A percentile compares a stretch with the other conserved stretches of the same genome.
These are phyloP conservation scores for Drosophila nigromelanica DNA, from an alignment of 1,140 invertebrate genomes.

Conservation along the genomic window DNA sequence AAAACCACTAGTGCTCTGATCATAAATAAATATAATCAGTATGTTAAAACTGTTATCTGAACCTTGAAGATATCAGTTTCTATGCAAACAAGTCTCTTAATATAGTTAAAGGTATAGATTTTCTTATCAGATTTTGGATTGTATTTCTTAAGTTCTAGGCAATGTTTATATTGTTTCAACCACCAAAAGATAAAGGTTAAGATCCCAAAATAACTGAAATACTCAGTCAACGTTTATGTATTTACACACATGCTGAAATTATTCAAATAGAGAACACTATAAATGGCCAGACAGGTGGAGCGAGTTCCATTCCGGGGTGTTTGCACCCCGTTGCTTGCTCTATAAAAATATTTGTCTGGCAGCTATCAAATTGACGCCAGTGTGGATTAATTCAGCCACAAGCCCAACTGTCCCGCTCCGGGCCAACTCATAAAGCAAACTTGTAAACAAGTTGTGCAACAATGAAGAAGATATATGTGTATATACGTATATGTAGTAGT, in stretches of 20 bases:
- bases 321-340: not conserved
- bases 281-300: conserved; percentile 1
- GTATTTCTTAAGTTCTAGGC: too few species aligned
- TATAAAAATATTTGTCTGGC: conserved; percentile 61
- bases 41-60: not conserved
- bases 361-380: conserved; percentile 26
- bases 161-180: too few species aligned
- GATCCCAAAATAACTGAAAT: not conserved
- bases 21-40: not conserved
- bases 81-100: too few species aligned
- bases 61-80: too few species aligned
- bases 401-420: conserved; percentile 12
- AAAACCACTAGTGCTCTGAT: too few species aligned
- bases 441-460: conserved; percentile 52
- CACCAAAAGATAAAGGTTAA: not conserved
- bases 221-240: conserved; percentile 19
- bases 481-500: not conserved
- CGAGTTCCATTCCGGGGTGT: not conserved
- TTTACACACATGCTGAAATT: conserved; percentile 34
- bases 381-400: conserved; percentile 28
- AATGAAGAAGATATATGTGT: conserved; percentile 35
- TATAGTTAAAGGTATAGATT: too few species aligned
- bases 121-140: too few species aligned
- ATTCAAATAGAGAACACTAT: conserved; percentile 19
- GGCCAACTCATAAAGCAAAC: conserved; percentile 40